phyloP scores from a whole-genome alignment of 1,140 invertebrate species.

The Nixonia krombeini region DNA sequence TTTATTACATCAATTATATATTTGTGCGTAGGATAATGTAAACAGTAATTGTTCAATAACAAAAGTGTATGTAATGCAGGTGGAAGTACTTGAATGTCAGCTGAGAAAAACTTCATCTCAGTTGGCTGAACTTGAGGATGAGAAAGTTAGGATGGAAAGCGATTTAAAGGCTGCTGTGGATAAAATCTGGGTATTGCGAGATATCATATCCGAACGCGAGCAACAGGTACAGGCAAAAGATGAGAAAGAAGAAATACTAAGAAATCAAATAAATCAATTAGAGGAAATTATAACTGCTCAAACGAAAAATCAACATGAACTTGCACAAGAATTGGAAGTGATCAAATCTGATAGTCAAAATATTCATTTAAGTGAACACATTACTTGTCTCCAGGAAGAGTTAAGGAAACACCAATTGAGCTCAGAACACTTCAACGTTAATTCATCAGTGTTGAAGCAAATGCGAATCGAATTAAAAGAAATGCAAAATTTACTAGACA shows the following conservation, averaged over 20 bases:
- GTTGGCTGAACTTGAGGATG: conserved; percentile 74
- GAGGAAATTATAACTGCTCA: conserved; percentile 73
- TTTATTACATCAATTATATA: too few species aligned
- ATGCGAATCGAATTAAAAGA: conserved; percentile 74
- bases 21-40: too few species aligned
- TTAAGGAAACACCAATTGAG: conserved; percentile 73
- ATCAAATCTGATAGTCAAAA: conserved; percentile 70
- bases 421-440: conserved; percentile 72
- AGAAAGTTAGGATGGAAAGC: conserved; percentile 74
- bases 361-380: conserved; percentile 70
- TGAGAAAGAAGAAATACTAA: conserved; percentile 68
- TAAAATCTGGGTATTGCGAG: conserved; percentile 80
- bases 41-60: too few species aligned
- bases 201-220: conserved; percentile 84
- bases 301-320: conserved; percentile 71
- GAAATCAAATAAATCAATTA: conserved; percentile 67
- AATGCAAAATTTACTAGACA: conserved; percentile 75
- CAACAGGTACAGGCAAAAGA: conserved; percentile 77
- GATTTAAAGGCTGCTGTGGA: conserved; percentile 80
- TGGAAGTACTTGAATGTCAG: conserved; percentile 79
- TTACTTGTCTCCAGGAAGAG: conserved; percentile 74
- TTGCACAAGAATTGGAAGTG: conserved; percentile 72
- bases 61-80: too few species aligned
- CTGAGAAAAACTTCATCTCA: conserved; percentile 77
- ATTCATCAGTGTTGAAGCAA: conserved; percentile 71